Conservation (phyloP, 2,888 invertebrate genomes). For the Antheraea assamensis region DNA sequence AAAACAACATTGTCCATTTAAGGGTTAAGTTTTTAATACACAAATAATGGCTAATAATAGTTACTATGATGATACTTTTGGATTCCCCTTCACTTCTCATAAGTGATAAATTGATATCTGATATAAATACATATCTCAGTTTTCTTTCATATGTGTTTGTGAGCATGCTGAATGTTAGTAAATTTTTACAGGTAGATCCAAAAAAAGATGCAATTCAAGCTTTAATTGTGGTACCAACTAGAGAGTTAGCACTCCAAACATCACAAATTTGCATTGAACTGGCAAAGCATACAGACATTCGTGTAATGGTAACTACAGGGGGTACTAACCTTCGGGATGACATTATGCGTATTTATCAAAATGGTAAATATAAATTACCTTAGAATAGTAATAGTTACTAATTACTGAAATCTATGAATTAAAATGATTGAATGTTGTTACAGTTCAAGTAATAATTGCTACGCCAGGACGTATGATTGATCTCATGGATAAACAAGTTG, state of each 20-base stretch:
- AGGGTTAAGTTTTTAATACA: neutral
- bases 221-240: conserved; percentile 98
- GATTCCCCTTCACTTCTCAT: conserved; percentile 80
- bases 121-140: conserved; percentile 24
- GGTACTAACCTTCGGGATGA: conserved; percentile 99
- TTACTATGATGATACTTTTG: conserved; percentile 70
- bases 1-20: no score
- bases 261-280: conserved; percentile 99
- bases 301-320: conserved; percentile 99
- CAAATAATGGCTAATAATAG: neutral
- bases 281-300: conserved; percentile 97
- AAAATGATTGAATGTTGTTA: conserved; percentile 38
- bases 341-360: conserved; percentile 99
- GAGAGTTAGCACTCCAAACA: conserved; percentile 99
- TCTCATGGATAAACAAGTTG: conserved; percentile 98
- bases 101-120: conserved; percentile 64
- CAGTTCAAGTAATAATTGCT: conserved; percentile 99
- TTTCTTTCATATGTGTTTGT: neutral
- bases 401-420: conserved; percentile 7
- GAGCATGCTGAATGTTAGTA: neutral
- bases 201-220: conserved; percentile 97
- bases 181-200: conserved; percentile 84
- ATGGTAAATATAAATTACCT: conserved; percentile 83
- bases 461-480: conserved; percentile 99
- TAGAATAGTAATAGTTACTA: conserved; percentile 16